Conservation (phyloP, 2,797 vertebrate species). For the Mus minutoides region DNA sequence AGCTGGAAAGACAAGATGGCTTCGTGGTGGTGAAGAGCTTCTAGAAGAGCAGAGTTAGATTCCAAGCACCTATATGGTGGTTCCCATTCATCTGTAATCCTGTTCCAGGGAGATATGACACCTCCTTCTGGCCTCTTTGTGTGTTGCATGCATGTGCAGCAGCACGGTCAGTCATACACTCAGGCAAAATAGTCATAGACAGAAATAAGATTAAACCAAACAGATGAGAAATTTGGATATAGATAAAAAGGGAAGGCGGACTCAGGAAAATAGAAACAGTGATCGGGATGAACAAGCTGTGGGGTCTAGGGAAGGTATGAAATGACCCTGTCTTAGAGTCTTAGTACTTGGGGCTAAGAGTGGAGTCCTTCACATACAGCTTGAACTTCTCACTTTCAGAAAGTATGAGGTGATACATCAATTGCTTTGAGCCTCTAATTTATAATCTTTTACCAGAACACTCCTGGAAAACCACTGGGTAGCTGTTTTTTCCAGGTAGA, state of each 20-base stretch:
- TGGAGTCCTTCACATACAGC: neutral
- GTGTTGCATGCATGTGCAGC: neutral
- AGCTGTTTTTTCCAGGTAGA: neutral
- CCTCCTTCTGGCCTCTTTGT: neutral
- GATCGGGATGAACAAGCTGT: neutral
- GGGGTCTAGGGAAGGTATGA: neutral
- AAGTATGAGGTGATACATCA: neutral
- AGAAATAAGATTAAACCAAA: neutral
- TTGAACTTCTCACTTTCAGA: neutral
- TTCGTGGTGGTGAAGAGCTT: neutral
- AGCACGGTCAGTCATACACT: neutral
- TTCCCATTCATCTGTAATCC: neutral
- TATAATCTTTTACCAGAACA: neutral
- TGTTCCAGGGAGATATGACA: neutral
- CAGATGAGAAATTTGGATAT: neutral
- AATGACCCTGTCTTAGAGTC: neutral
- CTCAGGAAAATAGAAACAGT: neutral
- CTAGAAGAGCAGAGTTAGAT: neutral
- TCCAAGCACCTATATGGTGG: neutral
- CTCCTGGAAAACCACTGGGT: neutral
- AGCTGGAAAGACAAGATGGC: neutral
- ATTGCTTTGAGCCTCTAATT: neutral
- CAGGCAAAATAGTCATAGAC: neutral
- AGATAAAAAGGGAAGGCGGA: neutral
- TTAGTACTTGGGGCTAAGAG: neutral